Evolutionary conservation across 1,140 invertebrate genomes (phyloP), one percentile per base, ranked within the genome.

Genomic region (Holcopasites calliopsidis): DNA sequence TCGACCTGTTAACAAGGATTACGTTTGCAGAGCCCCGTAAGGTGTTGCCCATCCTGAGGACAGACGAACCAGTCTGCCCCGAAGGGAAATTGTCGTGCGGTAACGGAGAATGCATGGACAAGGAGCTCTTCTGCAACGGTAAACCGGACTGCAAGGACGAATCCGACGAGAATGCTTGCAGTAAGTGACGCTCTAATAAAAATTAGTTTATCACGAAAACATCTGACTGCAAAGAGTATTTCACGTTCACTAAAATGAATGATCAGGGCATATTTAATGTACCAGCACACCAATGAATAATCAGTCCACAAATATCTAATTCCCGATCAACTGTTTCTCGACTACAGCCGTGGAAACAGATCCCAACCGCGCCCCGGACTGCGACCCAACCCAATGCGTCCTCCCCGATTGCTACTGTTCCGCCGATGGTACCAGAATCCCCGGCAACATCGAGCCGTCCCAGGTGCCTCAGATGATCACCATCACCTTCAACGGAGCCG

Each of bases 401-500:
- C 91, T 98, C 2, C 97, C 97, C 3, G 97, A 98, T 86, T 98
- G 97, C 90, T 98, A 97, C 93, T 98, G 97, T 89, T 98, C 97
- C 11, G 95, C 96, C 74, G 97, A 98, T 81, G 97, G 97, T 65
- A 98, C 97, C 10, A 93, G 96, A 60, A 98, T 98, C 80, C 97
- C 97, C 6, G 96, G 96, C 3, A 94, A 93, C 69, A 93, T 97
- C 76, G 96, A 97, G 86, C 95, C 94, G 0, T 94, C 93, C 77
- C 95, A 97, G 89, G 96, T 98, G 11, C 97, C 97, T 18, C 97
- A 98, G 90, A 98, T 98, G 96, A 96, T 99, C 75, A 97, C 97
- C 0, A 95, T 99, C 54, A 97, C 97, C 1, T 98, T 99, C 92
- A 98, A 98, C 90, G 97, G 97, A 26, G 97, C 97, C 54, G 94